A percentile compares a stretch with the other conserved stretches of the same genome.
phyloP scores from a whole-genome alignment of 2,888 invertebrate genomes.

The Dioctria rufipes region DNA sequence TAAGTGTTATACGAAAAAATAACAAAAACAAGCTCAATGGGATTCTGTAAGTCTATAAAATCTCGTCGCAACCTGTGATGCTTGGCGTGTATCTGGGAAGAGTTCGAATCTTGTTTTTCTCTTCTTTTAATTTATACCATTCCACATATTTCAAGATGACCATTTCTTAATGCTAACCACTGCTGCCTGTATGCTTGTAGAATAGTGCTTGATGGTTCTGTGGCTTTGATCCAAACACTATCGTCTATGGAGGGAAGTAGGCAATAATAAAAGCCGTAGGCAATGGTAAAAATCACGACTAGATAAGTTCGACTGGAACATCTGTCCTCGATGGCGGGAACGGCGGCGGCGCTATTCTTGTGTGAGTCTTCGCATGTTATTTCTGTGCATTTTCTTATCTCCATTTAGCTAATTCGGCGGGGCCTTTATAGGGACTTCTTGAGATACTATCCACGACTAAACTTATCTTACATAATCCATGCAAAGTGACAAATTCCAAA shows the following conservation, averaged over 20 bases:
- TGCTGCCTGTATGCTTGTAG: neutral
- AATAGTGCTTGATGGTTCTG: neutral
- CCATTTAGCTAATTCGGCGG: neutral
- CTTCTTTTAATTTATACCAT: slow-evolving; percentile 21
- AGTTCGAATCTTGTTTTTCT: neutral
- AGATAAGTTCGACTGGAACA: slow-evolving; percentile 1
- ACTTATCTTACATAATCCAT: neutral
- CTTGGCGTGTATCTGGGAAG: slow-evolving; percentile 14
- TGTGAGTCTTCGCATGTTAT: neutral
- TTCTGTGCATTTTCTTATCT: neutral
- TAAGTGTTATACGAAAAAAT: slow-evolving; percentile 6
- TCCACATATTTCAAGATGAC: neutral
- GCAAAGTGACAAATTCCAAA: slow-evolving; percentile 22
- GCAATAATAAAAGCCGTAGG: slow-evolving; percentile 1
- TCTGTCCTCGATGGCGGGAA: neutral
- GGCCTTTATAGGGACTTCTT: neutral
- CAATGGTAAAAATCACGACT: neutral
- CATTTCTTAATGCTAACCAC: neutral
- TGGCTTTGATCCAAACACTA: neutral
- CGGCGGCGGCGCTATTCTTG: neutral
- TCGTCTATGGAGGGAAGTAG: neutral
- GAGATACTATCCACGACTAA: neutral
- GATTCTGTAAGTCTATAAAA: neutral
- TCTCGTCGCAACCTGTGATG: neutral
- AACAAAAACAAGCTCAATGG: neutral